These are phyloP conservation scores for Centropus bengalensis DNA, from an alignment of 2,113 vertebrate genomes.

Conservation along the genomic window DNA sequence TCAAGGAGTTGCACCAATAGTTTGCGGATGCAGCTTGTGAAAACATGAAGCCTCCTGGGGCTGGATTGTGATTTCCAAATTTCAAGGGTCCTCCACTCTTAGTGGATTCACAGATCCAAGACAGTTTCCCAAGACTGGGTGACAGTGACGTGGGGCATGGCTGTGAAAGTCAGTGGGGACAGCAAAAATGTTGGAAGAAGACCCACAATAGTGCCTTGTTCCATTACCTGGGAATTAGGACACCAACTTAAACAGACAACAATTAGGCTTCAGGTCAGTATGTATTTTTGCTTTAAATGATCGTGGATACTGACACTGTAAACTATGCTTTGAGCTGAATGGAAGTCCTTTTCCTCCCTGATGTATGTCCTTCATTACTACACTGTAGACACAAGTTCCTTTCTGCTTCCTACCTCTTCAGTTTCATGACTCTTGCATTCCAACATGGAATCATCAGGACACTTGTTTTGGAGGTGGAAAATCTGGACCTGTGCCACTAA, in stretches of 20 bases:
- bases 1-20: neutral
- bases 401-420: neutral
- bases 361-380: neutral
- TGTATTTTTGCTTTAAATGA: neutral
- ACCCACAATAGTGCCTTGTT: accelerated
- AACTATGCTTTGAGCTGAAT: neutral
- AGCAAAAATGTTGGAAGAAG: accelerated
- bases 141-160: accelerated
- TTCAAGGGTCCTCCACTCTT: neutral
- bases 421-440: neutral
- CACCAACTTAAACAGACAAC: neutral
- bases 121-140: neutral
- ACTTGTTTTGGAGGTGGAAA: slow-evolving; percentile 13
- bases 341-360: neutral
- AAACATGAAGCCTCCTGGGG: neutral
- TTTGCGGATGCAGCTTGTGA: neutral
- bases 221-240: neutral
- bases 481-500: neutral
- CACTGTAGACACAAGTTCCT: neutral
- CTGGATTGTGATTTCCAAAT: neutral
- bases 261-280: neutral
- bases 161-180: neutral
- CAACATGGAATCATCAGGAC: neutral
- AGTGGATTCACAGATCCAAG: neutral
- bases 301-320: neutral